A percentile compares a stretch with the other conserved stretches of the same genome.
Conservation (phyloP, 1,140 invertebrate species). For the Alviniconcha marisindica region DNA sequence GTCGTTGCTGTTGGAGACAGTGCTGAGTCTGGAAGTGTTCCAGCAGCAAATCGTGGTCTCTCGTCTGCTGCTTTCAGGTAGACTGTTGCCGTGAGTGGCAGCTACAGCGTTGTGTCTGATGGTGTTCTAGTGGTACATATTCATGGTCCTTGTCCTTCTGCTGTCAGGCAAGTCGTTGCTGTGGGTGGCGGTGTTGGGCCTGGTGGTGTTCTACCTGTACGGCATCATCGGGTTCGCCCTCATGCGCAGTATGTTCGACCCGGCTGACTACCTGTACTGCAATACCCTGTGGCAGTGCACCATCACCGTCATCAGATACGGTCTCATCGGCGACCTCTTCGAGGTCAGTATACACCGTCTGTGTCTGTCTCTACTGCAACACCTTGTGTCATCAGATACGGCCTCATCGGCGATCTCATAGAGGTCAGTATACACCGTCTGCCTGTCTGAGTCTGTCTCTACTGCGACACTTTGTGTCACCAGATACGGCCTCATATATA, state of each 20-base stretch:
- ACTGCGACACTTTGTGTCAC: no score
- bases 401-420: slow-evolving; percentile 74
- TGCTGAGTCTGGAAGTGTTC: no score
- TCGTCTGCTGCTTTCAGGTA: no score
- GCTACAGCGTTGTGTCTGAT: background rate
- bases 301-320: slow-evolving; percentile 74
- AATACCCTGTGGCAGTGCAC: slow-evolving; percentile 74
- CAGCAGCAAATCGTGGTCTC: no score
- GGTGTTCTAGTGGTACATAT: no score
- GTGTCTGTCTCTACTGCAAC: slow-evolving; percentile 70
- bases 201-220: slow-evolving; percentile 75
- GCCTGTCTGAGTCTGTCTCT: no score
- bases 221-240: slow-evolving; percentile 74
- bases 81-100: background rate
- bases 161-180: slow-evolving; percentile 72
- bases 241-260: slow-evolving; percentile 73
- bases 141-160: background rate
- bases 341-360: slow-evolving; percentile 62
- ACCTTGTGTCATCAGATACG: slow-evolving; percentile 73
- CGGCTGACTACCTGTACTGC: slow-evolving; percentile 71
- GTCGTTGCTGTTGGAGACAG: no score
- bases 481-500: no score
- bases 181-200: slow-evolving; percentile 74
- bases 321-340: slow-evolving; percentile 74
- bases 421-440: slow-evolving; percentile 61